Base-by-base conservation (phyloP, 2,888 invertebrate genomes). In the Fragum fragum region DNA sequence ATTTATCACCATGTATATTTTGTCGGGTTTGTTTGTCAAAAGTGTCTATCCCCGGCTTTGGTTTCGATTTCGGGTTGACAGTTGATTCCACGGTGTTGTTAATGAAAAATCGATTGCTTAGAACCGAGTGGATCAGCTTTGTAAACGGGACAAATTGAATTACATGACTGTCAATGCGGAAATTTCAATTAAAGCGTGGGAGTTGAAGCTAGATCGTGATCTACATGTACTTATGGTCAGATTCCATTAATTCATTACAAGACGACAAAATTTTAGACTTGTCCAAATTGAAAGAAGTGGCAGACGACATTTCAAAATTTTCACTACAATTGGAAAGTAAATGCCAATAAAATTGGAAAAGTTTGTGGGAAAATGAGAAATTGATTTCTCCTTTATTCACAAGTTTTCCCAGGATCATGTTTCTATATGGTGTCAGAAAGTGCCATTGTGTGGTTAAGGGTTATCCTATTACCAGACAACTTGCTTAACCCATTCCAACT, bases 1-100 rank as follows among this genome's bases (percentile, higher is more conserved):
- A 29, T 21, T 39, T n/a, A 18, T 42, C 36, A 39, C 55, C 11
- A 52, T 74, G n/a, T 57, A 26, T 57, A 39, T 72, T 71, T 69
- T 47, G 47, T 47, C 26, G 32, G 29, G 59, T 59, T 52, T 70
- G 47, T 42, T 42, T 68, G 42, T 68, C 42, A 68, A 32, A 32
- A 61, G 26, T 61, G 61, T 32, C 61, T 61, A 11, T n/a, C 47
- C 32, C 32, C 32, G 32, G 32, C 3, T 36, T 36, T 36, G 47
- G 47, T 47, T 47, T 47, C 47, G 47, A 47, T 47, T 47, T 47
- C 47, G 47, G 18, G 5, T 47, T 47, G 47, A 47, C 47, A 47
- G 47, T 47, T n/a, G 47, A 47, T 47, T 47, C 47, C 47, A 47
- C 14, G 47, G 47, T 47, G 47, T 47, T 47, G 14, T 18, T 47